Conservation (phyloP, 2,888 invertebrate genomes). For the Chelonus formosanus region DNA sequence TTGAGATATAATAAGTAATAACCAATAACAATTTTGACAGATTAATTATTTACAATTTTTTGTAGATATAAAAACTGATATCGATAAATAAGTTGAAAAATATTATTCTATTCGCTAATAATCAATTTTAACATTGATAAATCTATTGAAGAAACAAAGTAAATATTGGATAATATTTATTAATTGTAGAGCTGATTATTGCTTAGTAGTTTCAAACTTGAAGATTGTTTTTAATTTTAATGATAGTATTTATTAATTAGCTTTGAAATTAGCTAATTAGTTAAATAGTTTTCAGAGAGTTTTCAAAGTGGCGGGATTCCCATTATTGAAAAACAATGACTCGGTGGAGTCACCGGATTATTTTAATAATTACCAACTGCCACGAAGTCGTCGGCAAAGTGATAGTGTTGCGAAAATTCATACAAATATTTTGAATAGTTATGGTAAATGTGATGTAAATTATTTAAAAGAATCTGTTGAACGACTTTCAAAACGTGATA, state of each 20-base stretch:
- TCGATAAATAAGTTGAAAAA: too few species aligned
- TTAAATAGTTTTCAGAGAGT: conserved; percentile 20
- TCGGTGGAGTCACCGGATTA: conserved; percentile 50
- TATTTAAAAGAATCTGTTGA: conserved; percentile 46
- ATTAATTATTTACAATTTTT: conserved; percentile 1
- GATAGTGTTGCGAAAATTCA: conserved; percentile 27
- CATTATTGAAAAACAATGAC: conserved; percentile 53
- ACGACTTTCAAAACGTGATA: conserved; percentile 43
- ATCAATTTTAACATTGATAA: neutral
- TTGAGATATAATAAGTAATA: too few species aligned
- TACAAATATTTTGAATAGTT: conserved; percentile 14
- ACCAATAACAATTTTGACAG: too few species aligned
- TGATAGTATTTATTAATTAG: too few species aligned
- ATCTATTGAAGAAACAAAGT: neutral
- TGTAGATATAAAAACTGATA: neutral
- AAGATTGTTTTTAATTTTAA: too few species aligned
- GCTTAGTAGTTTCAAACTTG: too few species aligned
- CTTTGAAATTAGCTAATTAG: too few species aligned
- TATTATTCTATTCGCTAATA: too few species aligned
- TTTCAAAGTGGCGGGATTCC: conserved; percentile 52
- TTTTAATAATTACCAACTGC: conserved; percentile 45
- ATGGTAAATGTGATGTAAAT: conserved; percentile 28
- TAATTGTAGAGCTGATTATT: too few species aligned
- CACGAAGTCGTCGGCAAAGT: conserved; percentile 31
- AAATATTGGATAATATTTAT: too few species aligned